Evolutionary conservation across 2,888 invertebrate genomes (phyloP).

Genomic region (Coremacera marginata): DNA sequence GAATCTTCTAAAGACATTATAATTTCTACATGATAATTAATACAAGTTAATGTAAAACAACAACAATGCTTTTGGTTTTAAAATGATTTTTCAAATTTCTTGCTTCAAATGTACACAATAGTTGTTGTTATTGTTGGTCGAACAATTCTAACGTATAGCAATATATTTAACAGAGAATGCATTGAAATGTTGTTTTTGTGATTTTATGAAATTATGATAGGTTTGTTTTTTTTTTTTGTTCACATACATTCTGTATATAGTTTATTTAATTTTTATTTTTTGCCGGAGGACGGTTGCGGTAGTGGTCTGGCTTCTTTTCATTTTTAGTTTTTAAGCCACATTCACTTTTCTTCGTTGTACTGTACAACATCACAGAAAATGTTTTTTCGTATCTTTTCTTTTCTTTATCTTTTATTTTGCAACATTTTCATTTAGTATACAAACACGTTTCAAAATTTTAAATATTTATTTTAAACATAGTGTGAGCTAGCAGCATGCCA

Average conservation of each 20-base stretch:
- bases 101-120: too few relatives aligned
- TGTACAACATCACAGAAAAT: slow-evolving; percentile 45
- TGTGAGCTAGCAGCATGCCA: neutral
- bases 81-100: too few relatives aligned
- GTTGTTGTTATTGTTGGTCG: neutral
- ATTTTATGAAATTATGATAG: neutral
- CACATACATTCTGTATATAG: neutral
- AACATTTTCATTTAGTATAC: slow-evolving; percentile 32
- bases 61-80: neutral
- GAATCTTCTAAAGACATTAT: slow-evolving; percentile 17
- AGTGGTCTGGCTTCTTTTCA: slow-evolving; percentile 33
- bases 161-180: neutral
- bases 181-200: neutral
- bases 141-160: neutral
- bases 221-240: neutral
- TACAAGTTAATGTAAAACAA: neutral
- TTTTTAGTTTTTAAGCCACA: slow-evolving; percentile 22
- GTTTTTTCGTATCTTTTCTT: slow-evolving; percentile 1
- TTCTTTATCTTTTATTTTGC: neutral
- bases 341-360: slow-evolving; percentile 44
- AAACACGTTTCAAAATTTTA: slow-evolving; percentile 29
- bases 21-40: neutral
- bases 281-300: slow-evolving; percentile 41
- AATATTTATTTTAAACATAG: neutral
- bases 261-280: slow-evolving; percentile 16